Percentiles rank a stretch among this genome's conserved stretches.
Conservation (phyloP, 2,797 vertebrate species). For the Zonotrichia albicollis region DNA sequence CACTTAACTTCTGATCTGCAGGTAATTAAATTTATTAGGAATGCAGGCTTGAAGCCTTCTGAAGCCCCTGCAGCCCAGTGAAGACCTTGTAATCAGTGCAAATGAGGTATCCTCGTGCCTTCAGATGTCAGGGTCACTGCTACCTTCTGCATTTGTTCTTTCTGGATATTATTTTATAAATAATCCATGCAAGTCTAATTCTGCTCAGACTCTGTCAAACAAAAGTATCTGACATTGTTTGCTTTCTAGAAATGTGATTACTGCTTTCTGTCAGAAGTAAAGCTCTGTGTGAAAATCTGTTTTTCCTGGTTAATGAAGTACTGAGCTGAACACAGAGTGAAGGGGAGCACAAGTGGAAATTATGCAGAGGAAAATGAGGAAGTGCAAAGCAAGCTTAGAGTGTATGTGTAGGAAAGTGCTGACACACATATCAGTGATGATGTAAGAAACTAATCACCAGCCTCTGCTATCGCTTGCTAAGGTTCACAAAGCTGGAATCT, state of each 20-base stretch:
- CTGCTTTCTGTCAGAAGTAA: background rate
- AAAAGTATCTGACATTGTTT: background rate
- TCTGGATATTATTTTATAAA: background rate
- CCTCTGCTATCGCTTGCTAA: background rate
- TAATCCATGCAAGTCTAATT: background rate
- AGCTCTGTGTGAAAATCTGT: background rate
- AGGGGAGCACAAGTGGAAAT: background rate
- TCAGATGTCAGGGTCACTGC: background rate
- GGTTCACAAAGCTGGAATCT: background rate
- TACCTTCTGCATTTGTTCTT: background rate
- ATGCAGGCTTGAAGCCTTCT: background rate
- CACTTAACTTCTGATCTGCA: background rate
- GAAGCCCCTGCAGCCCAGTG: background rate
- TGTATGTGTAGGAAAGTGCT: background rate
- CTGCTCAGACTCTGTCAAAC: background rate
- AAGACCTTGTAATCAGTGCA: background rate
- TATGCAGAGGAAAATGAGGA: background rate
- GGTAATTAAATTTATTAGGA: conserved; percentile 15
- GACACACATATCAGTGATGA: background rate
- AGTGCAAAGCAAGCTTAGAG: background rate
- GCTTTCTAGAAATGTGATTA: background rate
- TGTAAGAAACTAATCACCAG: background rate
- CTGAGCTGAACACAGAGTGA: background rate
- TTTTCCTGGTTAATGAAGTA: background rate
- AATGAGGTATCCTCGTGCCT: background rate